A percentile compares a stretch with the other conserved stretches of the same genome.
These are phyloP conservation scores for Cyclopterus lumpus DNA, from an alignment of 2,797 vertebrate species.

Conservation along the genomic window DNA sequence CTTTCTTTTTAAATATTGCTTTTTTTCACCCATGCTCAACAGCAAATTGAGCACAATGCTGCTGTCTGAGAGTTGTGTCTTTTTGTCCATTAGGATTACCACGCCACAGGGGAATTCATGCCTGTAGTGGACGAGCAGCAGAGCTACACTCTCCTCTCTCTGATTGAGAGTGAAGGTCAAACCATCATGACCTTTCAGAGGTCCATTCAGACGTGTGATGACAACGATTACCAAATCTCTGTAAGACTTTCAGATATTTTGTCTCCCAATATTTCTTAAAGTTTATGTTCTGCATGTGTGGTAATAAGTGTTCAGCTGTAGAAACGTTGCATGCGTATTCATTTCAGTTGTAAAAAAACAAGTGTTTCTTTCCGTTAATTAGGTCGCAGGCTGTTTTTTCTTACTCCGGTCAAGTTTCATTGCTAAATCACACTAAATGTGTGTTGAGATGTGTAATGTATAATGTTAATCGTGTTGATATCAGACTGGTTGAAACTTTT, in stretches of 20 bases:
- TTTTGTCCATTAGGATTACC: slow-evolving; percentile 77
- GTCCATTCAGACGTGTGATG: slow-evolving; percentile 78
- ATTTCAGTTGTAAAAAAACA: too few species aligned
- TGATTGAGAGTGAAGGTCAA: slow-evolving; percentile 75
- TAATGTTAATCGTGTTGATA: not conserved
- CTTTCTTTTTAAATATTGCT: not conserved
- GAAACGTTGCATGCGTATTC: not conserved
- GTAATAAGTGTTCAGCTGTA: not conserved
- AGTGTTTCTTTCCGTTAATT: not conserved
- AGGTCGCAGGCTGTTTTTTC: not conserved
- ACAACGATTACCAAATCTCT: slow-evolving; percentile 80
- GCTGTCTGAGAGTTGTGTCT: not conserved
- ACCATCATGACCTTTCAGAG: slow-evolving; percentile 82
- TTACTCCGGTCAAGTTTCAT: not conserved
- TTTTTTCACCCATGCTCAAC: not conserved
- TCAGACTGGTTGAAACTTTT: slow-evolving; percentile 3
- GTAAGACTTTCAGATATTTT: slow-evolving; percentile 68
- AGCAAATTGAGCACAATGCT: not conserved
- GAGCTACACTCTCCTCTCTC: slow-evolving; percentile 81
- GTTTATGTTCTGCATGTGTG: not conserved
- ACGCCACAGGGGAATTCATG: slow-evolving; percentile 68
- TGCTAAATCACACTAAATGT: not conserved
- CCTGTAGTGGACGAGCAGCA: slow-evolving; percentile 80
- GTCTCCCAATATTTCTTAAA: not conserved
- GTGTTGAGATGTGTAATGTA: not conserved